A percentile compares a stretch with the other conserved stretches of the same genome.
These are phyloP conservation scores for Eretmodus cyanostictus DNA, from an alignment of 2,113 vertebrate species.

Conservation along the genomic window DNA sequence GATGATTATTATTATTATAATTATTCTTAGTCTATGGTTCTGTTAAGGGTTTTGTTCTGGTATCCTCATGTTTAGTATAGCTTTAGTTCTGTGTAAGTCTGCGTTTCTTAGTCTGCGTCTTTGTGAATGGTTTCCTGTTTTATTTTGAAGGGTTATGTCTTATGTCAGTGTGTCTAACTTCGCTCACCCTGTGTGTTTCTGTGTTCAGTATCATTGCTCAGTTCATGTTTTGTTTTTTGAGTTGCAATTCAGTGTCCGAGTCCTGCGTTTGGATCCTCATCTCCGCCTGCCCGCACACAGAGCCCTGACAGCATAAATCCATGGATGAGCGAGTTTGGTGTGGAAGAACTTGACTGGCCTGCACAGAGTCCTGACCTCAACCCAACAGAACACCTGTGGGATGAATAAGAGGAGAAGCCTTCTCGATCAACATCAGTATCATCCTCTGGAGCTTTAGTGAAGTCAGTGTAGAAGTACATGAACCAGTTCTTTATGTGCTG, in stretches of 20 bases:
- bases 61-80: not conserved
- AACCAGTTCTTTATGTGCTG: not conserved
- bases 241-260: not conserved
- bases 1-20: not conserved
- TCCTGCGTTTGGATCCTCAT: not conserved
- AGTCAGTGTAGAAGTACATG: not conserved
- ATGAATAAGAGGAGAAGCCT: not conserved
- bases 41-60: not conserved
- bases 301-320: not conserved
- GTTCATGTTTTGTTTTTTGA: not conserved
- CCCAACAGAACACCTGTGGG: not conserved
- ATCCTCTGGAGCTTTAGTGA: not conserved
- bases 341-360: not conserved
- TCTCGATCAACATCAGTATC: not conserved
- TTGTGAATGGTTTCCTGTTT: not conserved
- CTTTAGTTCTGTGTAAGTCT: not conserved
- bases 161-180: not conserved
- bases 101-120: not conserved
- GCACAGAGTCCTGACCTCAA: not conserved
- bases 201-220: not conserved
- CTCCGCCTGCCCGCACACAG: not conserved
- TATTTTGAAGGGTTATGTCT: not conserved
- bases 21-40: not conserved
- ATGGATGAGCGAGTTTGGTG: not conserved
- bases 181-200: not conserved